phyloP scores from a whole-genome alignment of 2,113 vertebrate genomes.

The Anser cygnoides region DNA sequence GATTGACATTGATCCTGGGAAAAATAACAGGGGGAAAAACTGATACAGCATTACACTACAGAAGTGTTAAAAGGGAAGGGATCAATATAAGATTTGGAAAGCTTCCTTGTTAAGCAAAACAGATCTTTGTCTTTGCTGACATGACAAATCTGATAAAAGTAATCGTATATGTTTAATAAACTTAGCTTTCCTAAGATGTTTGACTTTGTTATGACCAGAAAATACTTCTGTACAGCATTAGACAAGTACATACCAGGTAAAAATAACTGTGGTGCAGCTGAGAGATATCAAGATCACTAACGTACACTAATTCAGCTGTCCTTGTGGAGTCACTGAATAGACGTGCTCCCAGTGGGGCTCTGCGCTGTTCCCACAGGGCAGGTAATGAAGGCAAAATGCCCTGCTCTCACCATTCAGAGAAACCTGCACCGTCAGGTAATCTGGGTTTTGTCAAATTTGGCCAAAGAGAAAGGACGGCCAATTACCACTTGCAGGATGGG shows the following conservation, averaged over 20 bases:
- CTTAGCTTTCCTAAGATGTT: background rate
- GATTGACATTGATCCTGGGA: background rate
- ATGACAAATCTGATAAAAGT: background rate
- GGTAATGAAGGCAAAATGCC: background rate
- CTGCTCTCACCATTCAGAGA: background rate
- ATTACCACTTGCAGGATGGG: background rate
- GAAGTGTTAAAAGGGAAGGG: background rate
- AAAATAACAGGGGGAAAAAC: background rate
- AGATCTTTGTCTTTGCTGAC: background rate
- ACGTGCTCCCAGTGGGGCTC: background rate
- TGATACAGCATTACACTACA: background rate
- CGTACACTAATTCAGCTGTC: background rate
- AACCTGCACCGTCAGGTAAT: background rate
- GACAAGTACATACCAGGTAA: background rate
- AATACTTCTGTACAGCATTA: background rate
- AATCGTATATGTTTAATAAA: background rate
- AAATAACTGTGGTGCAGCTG: background rate
- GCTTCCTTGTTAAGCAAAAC: background rate
- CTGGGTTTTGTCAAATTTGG: background rate
- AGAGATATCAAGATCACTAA: background rate
- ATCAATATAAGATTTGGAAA: background rate
- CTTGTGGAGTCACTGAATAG: background rate
- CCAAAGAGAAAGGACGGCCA: background rate
- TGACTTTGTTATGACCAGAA: background rate
- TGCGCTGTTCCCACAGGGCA: rapidly evolving